Percentiles rank a stretch among this genome's conserved stretches.
Conservation (phyloP, 2,797 vertebrate species). For the Vespertilio murinus region DNA sequence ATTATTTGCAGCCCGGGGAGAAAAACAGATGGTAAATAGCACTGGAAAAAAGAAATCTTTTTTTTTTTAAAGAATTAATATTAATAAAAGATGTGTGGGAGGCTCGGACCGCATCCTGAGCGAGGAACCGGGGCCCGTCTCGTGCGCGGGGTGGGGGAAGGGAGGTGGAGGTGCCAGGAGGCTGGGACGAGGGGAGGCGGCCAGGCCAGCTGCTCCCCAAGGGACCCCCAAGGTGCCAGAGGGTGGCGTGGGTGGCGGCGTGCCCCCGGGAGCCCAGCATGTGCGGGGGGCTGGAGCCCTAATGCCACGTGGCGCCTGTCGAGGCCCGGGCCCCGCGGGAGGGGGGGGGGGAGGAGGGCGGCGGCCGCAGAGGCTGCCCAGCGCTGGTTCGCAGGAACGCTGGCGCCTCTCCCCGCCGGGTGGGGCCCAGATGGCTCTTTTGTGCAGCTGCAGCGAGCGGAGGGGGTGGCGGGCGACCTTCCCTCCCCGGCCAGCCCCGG, state of each 20-base stretch:
- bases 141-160: rapidly evolving
- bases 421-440: slow-evolving; percentile 69
- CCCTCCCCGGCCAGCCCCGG: background rate
- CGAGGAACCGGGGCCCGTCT: background rate
- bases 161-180: background rate
- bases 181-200: rapidly evolving
- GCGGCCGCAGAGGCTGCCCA: background rate
- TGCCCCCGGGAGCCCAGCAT: slow-evolving; percentile 2
- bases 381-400: background rate
- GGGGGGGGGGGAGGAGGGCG: background rate
- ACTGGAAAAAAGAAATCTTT: slow-evolving; percentile 39
- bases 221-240: background rate
- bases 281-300: background rate
- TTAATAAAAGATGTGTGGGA: slow-evolving; percentile 69
- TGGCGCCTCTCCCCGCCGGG: slow-evolving; percentile 48
- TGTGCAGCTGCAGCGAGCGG: background rate
- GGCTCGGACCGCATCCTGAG: background rate
- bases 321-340: rapidly evolving
- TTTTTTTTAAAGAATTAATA: slow-evolving; percentile 53
- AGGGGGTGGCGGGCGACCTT: background rate
- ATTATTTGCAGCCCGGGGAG: slow-evolving; percentile 68
- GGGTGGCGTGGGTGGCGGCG: background rate
- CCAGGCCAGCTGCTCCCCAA: background rate
- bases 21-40: slow-evolving; percentile 74
- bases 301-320: background rate